Evolutionary conservation across 1,140 invertebrate genomes (phyloP).

Genomic region (Drosophila lacteicornis): DNA sequence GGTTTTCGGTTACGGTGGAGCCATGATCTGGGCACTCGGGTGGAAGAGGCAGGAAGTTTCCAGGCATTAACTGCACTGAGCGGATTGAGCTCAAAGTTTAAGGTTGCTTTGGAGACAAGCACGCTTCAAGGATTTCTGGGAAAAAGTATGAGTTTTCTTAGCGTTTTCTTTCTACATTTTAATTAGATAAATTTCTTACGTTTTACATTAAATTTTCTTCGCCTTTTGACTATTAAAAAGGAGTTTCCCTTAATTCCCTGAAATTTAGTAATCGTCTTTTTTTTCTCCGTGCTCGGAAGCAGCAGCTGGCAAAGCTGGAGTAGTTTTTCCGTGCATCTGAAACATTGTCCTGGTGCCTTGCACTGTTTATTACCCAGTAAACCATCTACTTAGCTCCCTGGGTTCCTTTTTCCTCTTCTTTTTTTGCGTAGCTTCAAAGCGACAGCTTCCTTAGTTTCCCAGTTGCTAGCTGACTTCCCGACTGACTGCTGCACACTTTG

Average conservation of each 20-base stretch:
- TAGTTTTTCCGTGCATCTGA: conserved; percentile 21
- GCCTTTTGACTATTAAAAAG: neutral
- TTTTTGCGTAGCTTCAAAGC: conserved; percentile 2
- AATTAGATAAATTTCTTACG: too few species aligned
- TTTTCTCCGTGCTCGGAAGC: conserved; percentile 7
- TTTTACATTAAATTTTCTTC: too few species aligned
- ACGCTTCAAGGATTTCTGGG: too few species aligned
- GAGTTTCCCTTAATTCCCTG: neutral
- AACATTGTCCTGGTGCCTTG: conserved; percentile 31
- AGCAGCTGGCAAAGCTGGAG: conserved; percentile 6
- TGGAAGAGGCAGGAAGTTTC: neutral
- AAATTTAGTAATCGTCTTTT: too few species aligned
- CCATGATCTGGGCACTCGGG: conserved; percentile 19
- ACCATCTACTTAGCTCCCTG: conserved; percentile 40
- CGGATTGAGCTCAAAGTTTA: neutral
- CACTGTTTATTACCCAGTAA: conserved; percentile 48
- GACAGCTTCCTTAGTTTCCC: conserved; percentile 30
- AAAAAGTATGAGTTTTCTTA: neutral
- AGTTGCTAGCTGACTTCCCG: conserved; percentile 6
- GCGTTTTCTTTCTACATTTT: neutral
- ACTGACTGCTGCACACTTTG: conserved; percentile 57
- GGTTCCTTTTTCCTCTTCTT: conserved; percentile 2
- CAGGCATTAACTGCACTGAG: conserved; percentile 2
- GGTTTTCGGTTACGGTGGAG: conserved; percentile 21
- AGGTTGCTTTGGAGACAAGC: too few species aligned